These are phyloP conservation scores for Spinibarbus caldwelli DNA, from an alignment of 2,797 vertebrate genomes.

Conservation along the genomic window DNA sequence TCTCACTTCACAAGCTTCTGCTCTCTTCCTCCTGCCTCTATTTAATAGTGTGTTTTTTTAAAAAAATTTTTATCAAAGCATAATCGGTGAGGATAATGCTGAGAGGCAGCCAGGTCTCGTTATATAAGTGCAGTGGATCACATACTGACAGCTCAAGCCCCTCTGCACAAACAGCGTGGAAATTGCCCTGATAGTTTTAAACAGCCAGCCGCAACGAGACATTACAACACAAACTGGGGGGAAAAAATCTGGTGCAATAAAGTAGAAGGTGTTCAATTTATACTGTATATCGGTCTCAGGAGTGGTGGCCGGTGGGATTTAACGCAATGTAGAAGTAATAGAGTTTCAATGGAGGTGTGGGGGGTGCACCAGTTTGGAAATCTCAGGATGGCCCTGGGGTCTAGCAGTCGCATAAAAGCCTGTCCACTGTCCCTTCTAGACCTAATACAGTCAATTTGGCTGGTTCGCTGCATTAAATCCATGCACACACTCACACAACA, in stretches of 20 bases:
- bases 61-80: slow-evolving; percentile 58
- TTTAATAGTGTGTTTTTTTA: slow-evolving; percentile 55
- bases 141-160: slow-evolving; percentile 56
- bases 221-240: slow-evolving; percentile 36
- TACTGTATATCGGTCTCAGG: slow-evolving; percentile 31
- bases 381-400: slow-evolving; percentile 54
- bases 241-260: slow-evolving; percentile 55
- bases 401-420: slow-evolving; percentile 57
- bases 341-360: slow-evolving; percentile 62
- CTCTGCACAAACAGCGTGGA: slow-evolving; percentile 57
- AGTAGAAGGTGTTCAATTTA: slow-evolving; percentile 65
- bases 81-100: slow-evolving; percentile 60
- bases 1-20: slow-evolving; percentile 55
- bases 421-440: slow-evolving; percentile 55
- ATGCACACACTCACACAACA: slow-evolving; percentile 10
- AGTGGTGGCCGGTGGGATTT: slow-evolving; percentile 53
- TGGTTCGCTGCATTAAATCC: slow-evolving; percentile 37
- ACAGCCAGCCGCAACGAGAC: slow-evolving; percentile 48
- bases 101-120: slow-evolving; percentile 59
- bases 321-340: slow-evolving; percentile 56
- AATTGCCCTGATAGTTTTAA: slow-evolving; percentile 60
- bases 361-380: slow-evolving; percentile 65
- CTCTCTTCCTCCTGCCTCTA: slow-evolving; percentile 44
- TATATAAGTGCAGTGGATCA: slow-evolving; percentile 59
- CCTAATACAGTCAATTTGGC: slow-evolving; percentile 55